A percentile compares a stretch with the other conserved stretches of the same genome.
These are phyloP conservation scores for Gymnocypris eckloni DNA, from an alignment of 2,797 vertebrate species.

Conservation along the genomic window DNA sequence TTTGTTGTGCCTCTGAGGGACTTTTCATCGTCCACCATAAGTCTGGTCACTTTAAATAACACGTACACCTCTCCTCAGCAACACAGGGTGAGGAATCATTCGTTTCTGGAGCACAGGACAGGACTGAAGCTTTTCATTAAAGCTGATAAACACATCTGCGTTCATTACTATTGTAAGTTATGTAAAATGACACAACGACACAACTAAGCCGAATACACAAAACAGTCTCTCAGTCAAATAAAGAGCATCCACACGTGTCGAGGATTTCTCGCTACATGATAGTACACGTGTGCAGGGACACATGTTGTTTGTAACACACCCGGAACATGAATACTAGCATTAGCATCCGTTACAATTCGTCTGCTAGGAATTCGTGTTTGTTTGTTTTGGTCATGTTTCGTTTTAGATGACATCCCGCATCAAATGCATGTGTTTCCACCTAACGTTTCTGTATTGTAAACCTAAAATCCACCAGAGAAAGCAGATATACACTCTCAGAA, in stretches of 20 bases:
- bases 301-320: background rate
- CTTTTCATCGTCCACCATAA: background rate
- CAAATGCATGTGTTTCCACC: background rate
- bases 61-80: background rate
- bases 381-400: background rate
- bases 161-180: too few species aligned
- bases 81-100: background rate
- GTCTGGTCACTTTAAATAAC: background rate
- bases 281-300: background rate
- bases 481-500: background rate
- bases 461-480: background rate
- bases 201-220: too few species aligned
- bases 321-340: background rate
- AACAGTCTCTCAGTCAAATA: background rate
- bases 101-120: background rate
- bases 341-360: background rate
- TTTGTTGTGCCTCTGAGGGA: background rate
- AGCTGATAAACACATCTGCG: background rate
- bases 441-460: background rate
- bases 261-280: background rate
- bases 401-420: background rate
- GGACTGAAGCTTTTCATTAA: background rate
- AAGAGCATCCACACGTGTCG: background rate
- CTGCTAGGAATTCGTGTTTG: background rate
- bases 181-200: too few species aligned